These are phyloP conservation scores for Furnarius figulus DNA, from an alignment of 2,113 vertebrate genomes.

Conservation along the genomic window DNA sequence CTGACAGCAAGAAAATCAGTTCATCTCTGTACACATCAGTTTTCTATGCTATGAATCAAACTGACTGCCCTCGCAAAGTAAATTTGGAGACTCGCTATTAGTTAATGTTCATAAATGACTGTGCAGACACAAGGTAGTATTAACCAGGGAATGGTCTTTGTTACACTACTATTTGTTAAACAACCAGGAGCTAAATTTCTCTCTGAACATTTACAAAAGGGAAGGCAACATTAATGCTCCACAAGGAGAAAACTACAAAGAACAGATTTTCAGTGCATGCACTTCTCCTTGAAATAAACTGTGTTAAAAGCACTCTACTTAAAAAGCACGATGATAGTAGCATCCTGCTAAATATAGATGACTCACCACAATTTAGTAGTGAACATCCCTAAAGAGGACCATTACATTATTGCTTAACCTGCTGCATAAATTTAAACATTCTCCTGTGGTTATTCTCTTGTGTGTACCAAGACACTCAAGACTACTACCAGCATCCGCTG, in stretches of 20 bases:
- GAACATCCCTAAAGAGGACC: constrained; percentile 51
- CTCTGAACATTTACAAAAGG: constrained; percentile 47
- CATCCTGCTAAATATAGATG: constrained; percentile 70
- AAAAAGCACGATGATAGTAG: constrained; percentile 63
- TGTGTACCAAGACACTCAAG: background rate
- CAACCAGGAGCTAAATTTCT: constrained; percentile 57
- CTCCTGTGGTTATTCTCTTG: constrained; percentile 24
- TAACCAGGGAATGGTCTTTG: constrained; percentile 19
- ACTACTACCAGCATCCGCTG: background rate
- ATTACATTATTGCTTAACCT: constrained; percentile 55
- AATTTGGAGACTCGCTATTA: constrained; percentile 8
- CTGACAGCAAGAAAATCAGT: background rate
- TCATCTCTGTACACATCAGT: background rate
- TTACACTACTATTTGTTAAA: constrained; percentile 15
- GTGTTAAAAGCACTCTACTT: constrained; percentile 71
- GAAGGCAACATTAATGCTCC: constrained; percentile 52
- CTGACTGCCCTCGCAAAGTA: background rate
- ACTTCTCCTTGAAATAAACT: constrained; percentile 63
- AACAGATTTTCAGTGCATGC: constrained; percentile 48
- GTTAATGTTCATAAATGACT: background rate
- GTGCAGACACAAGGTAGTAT: constrained; percentile 18
- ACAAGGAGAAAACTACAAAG: constrained; percentile 48
- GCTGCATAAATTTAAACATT: constrained; percentile 57
- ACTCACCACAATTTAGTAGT: constrained; percentile 64
- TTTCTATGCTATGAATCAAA: constrained; percentile 6